A percentile compares a stretch with the other conserved stretches of the same genome.
These are phyloP conservation scores for Heterodera carotae DNA, from an alignment of 1,140 invertebrate species.

Conservation along the genomic window DNA sequence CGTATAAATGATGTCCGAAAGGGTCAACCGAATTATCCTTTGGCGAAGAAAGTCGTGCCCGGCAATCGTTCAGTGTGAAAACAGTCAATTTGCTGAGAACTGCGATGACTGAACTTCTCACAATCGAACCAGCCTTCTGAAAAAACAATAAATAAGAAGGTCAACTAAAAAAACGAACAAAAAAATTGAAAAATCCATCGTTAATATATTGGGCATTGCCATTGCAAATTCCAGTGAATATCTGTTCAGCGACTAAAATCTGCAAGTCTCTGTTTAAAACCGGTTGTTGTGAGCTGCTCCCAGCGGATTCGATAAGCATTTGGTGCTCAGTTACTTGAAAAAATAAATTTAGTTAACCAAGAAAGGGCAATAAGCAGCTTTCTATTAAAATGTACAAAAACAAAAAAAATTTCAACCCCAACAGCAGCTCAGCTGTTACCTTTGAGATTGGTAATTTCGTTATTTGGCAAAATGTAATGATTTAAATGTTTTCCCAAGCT, in stretches of 20 bases:
- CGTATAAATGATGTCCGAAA: no score
- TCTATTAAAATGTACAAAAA: no score
- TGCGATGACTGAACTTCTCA: background rate
- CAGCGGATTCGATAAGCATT: background rate
- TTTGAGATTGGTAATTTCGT: no score
- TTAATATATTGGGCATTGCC: background rate
- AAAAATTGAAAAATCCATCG: background rate
- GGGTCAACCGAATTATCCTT: no score
- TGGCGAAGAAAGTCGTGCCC: background rate
- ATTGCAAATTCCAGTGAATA: background rate
- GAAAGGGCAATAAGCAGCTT: no score
- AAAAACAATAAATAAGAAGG: background rate
- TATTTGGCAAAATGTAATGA: no score
- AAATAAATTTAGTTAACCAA: background rate
- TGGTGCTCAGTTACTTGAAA: background rate
- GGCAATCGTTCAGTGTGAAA: background rate
- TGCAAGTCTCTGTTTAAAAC: background rate
- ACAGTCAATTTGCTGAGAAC: background rate
- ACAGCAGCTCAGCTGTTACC: no score
- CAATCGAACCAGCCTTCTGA: background rate
- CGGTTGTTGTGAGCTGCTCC: background rate
- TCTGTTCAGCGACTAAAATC: background rate
- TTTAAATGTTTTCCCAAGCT: no score
- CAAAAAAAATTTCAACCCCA: no score
- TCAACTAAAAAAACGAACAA: background rate